Base-by-base conservation (phyloP, 2,797 vertebrate genomes). In the Cetoscarus ocellatus region DNA sequence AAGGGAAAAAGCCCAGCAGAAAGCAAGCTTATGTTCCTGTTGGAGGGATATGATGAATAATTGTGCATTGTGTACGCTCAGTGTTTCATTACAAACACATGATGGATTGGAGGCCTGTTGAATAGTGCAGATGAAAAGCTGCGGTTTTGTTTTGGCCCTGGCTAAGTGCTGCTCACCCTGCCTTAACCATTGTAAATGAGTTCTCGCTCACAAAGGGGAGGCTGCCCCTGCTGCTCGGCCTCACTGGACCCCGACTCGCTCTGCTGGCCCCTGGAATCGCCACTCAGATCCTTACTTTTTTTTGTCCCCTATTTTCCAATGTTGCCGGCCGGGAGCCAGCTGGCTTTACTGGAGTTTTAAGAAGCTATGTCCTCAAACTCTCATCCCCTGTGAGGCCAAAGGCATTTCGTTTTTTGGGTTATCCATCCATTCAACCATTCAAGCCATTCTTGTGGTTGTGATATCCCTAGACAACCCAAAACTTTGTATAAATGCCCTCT, bases 321-420 rank as follows among this genome's bases (percentile, higher is more conserved):
- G 57, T 59, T 38, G 83, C 84, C 72, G 38, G 45, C 84, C 72
- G 38, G 43, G 64, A 86, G 81, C 84, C 86, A 83, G 84, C 71
- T 87, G 80, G 77, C 75, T 77, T 88, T 85, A 86, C 84, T 88
- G 72, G 70, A 85, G 79, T 85, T 88, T 86, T 77, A 75, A 79
- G 86, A 88, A 88, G 80, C 80, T 68, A 60, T 61, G 73, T 84
- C 84, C 81, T 84, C 75, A 82, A 88, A 89, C 79, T 81, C 86
- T 88, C 76, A 85, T 88, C 66, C 84, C 75, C 70, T 35, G 59
- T 86, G 27, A 27, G 27, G 27, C 27, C 27, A 27, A 27, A 27
- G 27, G 27, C 27, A 27, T 27, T 27, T 27, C 27, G 27, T 27
- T 27, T n/a, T 27, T 27, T 27, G 27, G 27, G 27, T 27, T 27